Evolutionary conservation across 2,113 vertebrate species (phyloP).

Genomic region (Hydropotes inermis): DNA sequence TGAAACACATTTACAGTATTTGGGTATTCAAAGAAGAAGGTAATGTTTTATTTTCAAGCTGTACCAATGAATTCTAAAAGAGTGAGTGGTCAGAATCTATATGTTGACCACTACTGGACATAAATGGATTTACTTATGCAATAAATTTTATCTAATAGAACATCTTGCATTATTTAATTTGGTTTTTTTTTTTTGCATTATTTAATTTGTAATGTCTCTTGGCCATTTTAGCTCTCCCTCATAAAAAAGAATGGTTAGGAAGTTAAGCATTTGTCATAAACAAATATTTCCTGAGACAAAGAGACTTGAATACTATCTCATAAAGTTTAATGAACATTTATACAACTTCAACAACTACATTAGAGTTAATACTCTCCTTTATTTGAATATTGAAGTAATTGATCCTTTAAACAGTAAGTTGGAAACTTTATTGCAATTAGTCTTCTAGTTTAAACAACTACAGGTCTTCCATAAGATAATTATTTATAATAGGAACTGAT

Average conservation of each 20-base stretch:
- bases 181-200: background rate
- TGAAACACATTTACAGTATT: background rate
- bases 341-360: background rate
- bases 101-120: background rate
- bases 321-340: background rate
- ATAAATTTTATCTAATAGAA: background rate
- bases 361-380: background rate
- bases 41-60: background rate
- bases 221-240: background rate
- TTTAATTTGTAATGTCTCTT: background rate
- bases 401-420: background rate
- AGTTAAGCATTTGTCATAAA: background rate
- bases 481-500: background rate
- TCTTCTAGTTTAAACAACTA: background rate
- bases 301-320: background rate
- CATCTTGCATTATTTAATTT: background rate
- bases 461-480: background rate
- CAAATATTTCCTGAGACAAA: background rate
- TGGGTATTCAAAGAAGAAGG: background rate
- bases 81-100: background rate
- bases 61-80: background rate
- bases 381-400: background rate
- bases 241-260: background rate
- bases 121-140: background rate
- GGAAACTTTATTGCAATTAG: background rate